These are phyloP conservation scores for Clytia hemisphaerica DNA, from an alignment of 30 jellyfish, hydroid and myxozoan species.

Conservation along the genomic window DNA sequence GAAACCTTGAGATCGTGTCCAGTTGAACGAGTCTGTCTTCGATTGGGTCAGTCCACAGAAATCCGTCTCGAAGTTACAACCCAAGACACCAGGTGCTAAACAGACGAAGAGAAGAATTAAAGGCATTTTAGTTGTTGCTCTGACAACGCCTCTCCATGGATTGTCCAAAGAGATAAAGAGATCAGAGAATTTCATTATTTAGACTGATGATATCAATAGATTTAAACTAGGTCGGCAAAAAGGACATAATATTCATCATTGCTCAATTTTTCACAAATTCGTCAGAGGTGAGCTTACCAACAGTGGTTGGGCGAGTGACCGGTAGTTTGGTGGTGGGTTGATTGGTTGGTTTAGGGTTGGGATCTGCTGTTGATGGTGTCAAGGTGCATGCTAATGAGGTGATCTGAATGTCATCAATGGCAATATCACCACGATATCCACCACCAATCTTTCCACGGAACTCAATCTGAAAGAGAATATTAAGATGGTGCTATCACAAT, in stretches of 20 bases:
- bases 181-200: background rate
- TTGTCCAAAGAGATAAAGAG: too few species aligned
- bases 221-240: too few species aligned
- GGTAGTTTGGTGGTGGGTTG: conserved; percentile 86
- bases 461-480: conserved; percentile 43
- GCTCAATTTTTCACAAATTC: too few species aligned
- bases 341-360: conserved; percentile 67
- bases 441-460: conserved; percentile 71
- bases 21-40: conserved; percentile 55
- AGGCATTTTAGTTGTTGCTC: too few species aligned
- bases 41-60: conserved; percentile 59
- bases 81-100: conserved; percentile 70
- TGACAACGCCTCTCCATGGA: too few species aligned
- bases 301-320: conserved; percentile 57
- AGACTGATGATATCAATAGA: too few species aligned
- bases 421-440: conserved; percentile 79
- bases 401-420: conserved; percentile 79
- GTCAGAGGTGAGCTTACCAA: too few species aligned
- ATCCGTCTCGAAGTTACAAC: conserved; percentile 76
- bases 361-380: conserved; percentile 90
- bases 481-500: too few species aligned
- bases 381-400: conserved; percentile 56
- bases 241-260: too few species aligned
- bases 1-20: conserved; percentile 92
- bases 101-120: too few species aligned